Evolutionary conservation across 2,113 vertebrate genomes (phyloP).

Genomic region (Calypte anna): DNA sequence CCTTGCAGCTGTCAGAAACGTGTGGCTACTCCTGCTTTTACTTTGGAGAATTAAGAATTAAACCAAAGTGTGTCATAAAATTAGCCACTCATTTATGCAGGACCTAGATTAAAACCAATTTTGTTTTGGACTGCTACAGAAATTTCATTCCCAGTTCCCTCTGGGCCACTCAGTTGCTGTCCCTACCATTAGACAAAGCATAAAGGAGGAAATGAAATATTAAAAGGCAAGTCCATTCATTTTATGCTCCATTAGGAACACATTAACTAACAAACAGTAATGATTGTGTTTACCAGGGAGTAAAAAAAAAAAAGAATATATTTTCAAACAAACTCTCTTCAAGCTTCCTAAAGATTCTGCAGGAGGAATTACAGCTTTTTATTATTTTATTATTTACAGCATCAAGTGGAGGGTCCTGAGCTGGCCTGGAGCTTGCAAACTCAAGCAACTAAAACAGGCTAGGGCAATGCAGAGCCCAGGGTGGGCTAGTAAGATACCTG

Average conservation of each 20-base stretch:
- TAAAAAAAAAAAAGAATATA: neutral
- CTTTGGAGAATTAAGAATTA: neutral
- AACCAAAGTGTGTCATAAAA: neutral
- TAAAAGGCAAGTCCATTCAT: slow-evolving; percentile 1
- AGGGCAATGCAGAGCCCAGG: neutral
- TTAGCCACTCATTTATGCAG: neutral
- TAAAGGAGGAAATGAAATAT: slow-evolving; percentile 34
- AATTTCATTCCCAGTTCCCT: slow-evolving; percentile 12
- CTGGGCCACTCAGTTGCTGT: neutral
- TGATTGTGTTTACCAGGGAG: neutral
- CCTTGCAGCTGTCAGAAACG: neutral
- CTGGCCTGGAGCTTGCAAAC: neutral
- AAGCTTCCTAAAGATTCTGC: neutral
- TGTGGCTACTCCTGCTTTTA: neutral
- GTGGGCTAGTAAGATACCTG: neutral
- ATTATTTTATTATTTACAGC: neutral
- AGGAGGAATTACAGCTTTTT: neutral
- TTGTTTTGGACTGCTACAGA: neutral
- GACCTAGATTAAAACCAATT: neutral
- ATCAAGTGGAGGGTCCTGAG: neutral
- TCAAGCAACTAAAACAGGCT: neutral
- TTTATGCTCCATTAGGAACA: slow-evolving; percentile 6
- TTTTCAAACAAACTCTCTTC: neutral
- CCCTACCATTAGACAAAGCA: neutral
- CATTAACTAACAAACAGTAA: neutral